Evolutionary conservation across 2,888 invertebrate species (phyloP).

Genomic region (Tiliacea citrago): DNA sequence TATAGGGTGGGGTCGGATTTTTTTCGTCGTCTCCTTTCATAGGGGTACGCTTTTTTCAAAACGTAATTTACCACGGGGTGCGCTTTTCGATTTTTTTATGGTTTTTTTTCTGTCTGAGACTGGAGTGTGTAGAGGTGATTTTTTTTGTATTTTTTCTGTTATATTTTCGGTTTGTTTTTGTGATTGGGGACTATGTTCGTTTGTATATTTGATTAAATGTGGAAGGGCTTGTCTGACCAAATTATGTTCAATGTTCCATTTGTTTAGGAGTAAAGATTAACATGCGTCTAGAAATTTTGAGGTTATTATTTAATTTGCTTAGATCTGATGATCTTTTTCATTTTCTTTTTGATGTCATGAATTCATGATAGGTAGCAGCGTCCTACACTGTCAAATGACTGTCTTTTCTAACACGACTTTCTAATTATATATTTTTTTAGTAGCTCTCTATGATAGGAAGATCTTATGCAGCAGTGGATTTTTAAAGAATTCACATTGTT

Average conservation of each 20-base stretch:
- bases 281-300: neutral
- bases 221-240: neutral
- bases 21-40: slow-evolving; percentile 25
- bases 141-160: slow-evolving; percentile 9
- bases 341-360: neutral
- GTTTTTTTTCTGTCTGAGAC: slow-evolving; percentile 30
- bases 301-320: neutral
- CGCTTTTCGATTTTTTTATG: neutral
- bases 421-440: neutral
- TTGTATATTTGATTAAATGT: slow-evolving; percentile 42
- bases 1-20: slow-evolving; percentile 44
- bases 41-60: slow-evolving; percentile 45
- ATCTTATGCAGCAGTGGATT: neutral
- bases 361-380: neutral
- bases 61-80: slow-evolving; percentile 23
- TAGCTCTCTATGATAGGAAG: neutral
- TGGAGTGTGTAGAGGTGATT: neutral
- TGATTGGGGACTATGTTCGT: neutral
- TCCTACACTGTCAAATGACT: neutral
- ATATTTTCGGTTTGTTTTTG: neutral
- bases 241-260: neutral
- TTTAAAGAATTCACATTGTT: neutral
- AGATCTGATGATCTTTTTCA: neutral
- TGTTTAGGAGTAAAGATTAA: neutral
- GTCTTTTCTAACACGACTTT: neutral